These are phyloP conservation scores for Serilophus lunatus DNA, from an alignment of 2,113 vertebrate genomes.

Conservation along the genomic window DNA sequence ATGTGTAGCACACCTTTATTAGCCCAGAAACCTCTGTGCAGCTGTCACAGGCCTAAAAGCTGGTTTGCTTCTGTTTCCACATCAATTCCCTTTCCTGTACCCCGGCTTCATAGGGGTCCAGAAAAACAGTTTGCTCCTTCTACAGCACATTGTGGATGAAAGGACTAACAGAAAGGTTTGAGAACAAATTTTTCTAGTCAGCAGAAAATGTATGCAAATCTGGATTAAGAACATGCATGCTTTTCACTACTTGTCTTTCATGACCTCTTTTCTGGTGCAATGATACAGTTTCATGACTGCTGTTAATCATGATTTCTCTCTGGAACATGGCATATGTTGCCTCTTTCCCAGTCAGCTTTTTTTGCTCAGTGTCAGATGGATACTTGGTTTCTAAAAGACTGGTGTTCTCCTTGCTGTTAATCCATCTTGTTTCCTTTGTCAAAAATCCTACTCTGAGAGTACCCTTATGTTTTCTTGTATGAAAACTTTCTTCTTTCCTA, in stretches of 20 bases:
- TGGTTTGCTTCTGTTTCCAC: neutral
- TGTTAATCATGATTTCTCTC: neutral
- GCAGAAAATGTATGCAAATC: neutral
- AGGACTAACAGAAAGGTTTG: neutral
- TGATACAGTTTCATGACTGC: neutral
- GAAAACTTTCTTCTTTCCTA: neutral
- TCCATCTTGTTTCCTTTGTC: neutral
- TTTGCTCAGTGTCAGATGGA: neutral
- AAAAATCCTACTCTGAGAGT: neutral
- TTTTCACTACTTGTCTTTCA: neutral
- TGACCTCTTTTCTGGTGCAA: neutral
- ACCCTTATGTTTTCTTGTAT: neutral
- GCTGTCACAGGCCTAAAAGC: neutral
- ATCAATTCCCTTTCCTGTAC: neutral
- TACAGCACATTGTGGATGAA: neutral
- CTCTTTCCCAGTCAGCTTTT: neutral
- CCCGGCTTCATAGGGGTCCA: neutral
- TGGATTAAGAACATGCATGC: neutral
- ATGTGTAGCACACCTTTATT: neutral
- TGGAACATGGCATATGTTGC: neutral
- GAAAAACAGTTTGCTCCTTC: neutral
- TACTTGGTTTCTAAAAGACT: neutral
- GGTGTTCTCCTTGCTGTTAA: neutral
- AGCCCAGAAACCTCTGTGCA: neutral
- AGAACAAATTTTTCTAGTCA: neutral